Conservation (phyloP, 2,113 vertebrate species). For the Carollia perspicillata region DNA sequence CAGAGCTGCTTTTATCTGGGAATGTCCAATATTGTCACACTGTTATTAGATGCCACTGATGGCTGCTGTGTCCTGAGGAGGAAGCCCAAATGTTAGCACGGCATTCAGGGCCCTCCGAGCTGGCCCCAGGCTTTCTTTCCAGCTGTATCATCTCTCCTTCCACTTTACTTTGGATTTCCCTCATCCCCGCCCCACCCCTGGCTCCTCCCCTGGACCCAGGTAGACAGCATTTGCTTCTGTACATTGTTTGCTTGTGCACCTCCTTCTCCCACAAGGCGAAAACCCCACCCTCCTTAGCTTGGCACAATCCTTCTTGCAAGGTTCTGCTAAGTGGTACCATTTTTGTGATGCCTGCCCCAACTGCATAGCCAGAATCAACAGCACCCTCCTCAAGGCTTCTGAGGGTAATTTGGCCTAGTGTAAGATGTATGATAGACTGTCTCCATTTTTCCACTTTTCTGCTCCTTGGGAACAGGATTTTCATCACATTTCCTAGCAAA, state of each 20-base stretch:
- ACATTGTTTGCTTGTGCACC: fast-evolving
- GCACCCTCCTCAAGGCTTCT: not conserved
- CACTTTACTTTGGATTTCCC: not conserved
- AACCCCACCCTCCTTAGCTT: not conserved
- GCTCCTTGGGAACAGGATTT: not conserved
- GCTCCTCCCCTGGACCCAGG: fast-evolving
- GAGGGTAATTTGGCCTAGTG: not conserved
- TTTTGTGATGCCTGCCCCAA: not conserved
- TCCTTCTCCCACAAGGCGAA: not conserved
- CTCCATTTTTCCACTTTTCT: not conserved
- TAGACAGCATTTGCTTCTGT: not conserved
- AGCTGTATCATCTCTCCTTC: not conserved
- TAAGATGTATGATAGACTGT: not conserved
- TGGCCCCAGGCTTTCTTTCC: not conserved
- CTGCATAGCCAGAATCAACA: not conserved
- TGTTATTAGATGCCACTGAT: not conserved
- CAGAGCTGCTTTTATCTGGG: not conserved
- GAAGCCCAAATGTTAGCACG: not conserved
- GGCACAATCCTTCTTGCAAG: not conserved
- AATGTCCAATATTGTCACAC: not conserved
- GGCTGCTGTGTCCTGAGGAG: not conserved
- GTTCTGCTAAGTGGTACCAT: not conserved
- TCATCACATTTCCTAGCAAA: not conserved
- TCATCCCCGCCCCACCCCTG: fast-evolving
- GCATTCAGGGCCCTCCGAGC: not conserved